Conservation (phyloP, 1,140 invertebrate genomes). For the Cotesia chilonis region DNA sequence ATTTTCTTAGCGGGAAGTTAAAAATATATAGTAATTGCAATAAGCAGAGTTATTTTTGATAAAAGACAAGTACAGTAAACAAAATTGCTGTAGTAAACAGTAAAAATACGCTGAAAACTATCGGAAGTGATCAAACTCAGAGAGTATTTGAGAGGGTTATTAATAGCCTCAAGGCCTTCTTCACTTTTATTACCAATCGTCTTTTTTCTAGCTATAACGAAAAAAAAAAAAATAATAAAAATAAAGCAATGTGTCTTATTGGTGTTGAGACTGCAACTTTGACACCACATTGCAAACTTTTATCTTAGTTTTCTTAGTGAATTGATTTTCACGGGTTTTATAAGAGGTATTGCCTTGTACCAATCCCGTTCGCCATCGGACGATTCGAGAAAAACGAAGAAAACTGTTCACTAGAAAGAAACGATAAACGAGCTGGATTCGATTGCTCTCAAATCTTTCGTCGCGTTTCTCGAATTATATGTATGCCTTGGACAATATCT, state of each 20-base stretch:
- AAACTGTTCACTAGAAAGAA: background rate
- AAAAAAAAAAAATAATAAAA: slow-evolving; percentile 3
- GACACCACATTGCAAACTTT: background rate
- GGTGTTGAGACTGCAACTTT: slow-evolving; percentile 1
- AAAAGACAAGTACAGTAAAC: background rate
- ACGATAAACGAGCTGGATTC: slow-evolving; percentile 4
- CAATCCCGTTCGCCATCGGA: slow-evolving; percentile 6
- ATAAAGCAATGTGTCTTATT: slow-evolving; percentile 14
- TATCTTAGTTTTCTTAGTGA: background rate
- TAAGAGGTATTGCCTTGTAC: slow-evolving; percentile 39
- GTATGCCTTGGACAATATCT: background rate
- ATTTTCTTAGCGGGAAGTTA: too few species aligned
- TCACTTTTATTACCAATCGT: slow-evolving; percentile 28
- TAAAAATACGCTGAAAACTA: slow-evolving; percentile 22
- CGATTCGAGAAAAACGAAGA: slow-evolving; percentile 39
- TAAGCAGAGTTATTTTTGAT: too few species aligned
- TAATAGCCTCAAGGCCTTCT: slow-evolving; percentile 33
- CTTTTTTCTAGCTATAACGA: slow-evolving; percentile 16
- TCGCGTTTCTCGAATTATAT: background rate
- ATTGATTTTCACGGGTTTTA: slow-evolving; percentile 30
- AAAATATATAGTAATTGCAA: too few species aligned
- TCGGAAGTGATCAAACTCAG: slow-evolving; percentile 26
- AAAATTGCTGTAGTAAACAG: slow-evolving; percentile 13
- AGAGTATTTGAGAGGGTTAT: slow-evolving; percentile 33
- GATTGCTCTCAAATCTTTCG: slow-evolving; percentile 8